Evolutionary conservation across 2,113 vertebrate species (phyloP), one percentile per base, ranked within the genome.

Genomic region (Callaeas wilsoni): DNA sequence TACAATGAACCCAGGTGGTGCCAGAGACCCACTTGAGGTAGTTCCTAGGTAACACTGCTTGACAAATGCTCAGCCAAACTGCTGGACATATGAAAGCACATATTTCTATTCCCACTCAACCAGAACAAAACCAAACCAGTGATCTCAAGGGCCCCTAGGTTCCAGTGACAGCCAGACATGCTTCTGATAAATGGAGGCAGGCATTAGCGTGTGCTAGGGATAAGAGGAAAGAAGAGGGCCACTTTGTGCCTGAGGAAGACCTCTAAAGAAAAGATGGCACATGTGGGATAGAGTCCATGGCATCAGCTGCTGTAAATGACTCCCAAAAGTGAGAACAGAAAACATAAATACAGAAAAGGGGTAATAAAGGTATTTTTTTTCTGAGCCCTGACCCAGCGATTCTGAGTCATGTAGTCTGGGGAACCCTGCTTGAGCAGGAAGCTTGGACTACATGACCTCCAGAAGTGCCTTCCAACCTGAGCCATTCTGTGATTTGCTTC

Each of bases 321-420:
- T 85, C 37, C 37, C 14, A 56, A 52, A 95, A 78, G 19, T 16
- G 12, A 76, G 26, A 93, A 76, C 2, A 82, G 33, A 77, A 94
- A 77, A 63, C 23, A 70, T 3, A 60, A 63, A 70, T 35, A 68
- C 0, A 8, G 23, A 67, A 85, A 64, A 56, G 12, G 9, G 8
- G 7, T 33, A 59, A 70, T 14, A 75, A 29, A 57, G 16, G 3
- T 23, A 44, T 25, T 0, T 0, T 47, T 77, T 75, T 71, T 37
- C 60, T 0, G 0, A 90, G 27, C 29, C 30, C 33, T 65, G 5
- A 37, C 35, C 35, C 1, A 4, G 70, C 1, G 1, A 35, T 52
- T 17, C 26, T 35, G 30, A 62, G 39, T 60, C 30, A 62, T 4
- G 21, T 9, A 46, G 41, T 27, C 30, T 27, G 32, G n/a, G n/a